Evolutionary conservation across 64 coral and sea anemone genomes (phyloP).

Genomic region (Anthopleura sola): DNA sequence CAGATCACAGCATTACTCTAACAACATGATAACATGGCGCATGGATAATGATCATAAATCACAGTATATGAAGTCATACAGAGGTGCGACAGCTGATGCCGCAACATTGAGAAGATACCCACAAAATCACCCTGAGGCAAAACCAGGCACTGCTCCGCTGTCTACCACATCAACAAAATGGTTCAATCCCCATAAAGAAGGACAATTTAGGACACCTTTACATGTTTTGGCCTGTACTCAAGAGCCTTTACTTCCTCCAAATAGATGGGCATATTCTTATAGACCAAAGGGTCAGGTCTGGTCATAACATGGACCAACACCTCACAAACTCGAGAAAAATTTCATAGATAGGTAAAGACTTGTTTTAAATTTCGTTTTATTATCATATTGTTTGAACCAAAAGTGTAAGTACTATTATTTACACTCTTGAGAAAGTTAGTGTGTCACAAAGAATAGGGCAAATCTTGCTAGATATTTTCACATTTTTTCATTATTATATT

Average conservation of each 20-base stretch:
- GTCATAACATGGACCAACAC: not conserved
- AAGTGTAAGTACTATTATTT: too few species aligned
- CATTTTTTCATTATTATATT: not conserved
- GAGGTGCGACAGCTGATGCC: slow-evolving; percentile 19
- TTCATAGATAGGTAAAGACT: not conserved
- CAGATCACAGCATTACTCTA: slow-evolving; percentile 73
- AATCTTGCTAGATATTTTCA: not conserved
- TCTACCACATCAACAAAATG: slow-evolving; percentile 67
- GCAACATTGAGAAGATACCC: slow-evolving; percentile 50
- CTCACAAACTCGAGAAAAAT: not conserved
- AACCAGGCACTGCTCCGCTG: slow-evolving; percentile 55
- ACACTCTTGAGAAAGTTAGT: not conserved
- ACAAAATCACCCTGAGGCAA: slow-evolving; percentile 46
- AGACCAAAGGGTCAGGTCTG: slow-evolving; percentile 57
- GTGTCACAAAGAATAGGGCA: not conserved
- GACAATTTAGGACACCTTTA: slow-evolving; percentile 66
- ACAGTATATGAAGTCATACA: slow-evolving; percentile 52
- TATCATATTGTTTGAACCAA: not conserved
- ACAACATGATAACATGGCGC: slow-evolving; percentile 69
- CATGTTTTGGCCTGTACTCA: slow-evolving; percentile 81
- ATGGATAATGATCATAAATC: slow-evolving; percentile 32
- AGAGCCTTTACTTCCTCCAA: slow-evolving; percentile 77
- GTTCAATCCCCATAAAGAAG: slow-evolving; percentile 42
- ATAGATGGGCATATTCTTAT: slow-evolving; percentile 86
- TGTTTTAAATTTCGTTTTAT: not conserved